Percentiles rank a stretch among this genome's conserved stretches.
Conservation (phyloP, 2,797 vertebrate genomes). For the Picus viridis region DNA sequence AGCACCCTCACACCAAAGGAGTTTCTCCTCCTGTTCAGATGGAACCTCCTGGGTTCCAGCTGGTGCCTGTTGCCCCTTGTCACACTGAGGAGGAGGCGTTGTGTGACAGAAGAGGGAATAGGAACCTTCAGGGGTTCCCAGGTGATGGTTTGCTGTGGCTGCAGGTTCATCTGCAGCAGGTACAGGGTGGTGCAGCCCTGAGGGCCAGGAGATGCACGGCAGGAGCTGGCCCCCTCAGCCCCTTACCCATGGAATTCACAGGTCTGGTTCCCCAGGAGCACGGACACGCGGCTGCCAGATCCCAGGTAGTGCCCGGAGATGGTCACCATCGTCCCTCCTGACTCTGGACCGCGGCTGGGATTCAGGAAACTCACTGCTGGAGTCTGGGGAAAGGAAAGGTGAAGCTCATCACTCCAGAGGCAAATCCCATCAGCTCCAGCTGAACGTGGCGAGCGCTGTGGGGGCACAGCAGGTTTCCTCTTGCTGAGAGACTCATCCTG, state of each 20-base stretch:
- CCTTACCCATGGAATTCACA: constrained; percentile 94
- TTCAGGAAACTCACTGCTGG: constrained; percentile 88
- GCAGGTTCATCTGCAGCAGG: not conserved
- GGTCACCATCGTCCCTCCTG: constrained; percentile 96
- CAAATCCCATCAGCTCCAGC: not conserved
- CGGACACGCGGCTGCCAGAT: constrained; percentile 90
- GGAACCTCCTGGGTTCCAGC: too few relatives aligned
- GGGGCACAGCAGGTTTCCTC: not conserved
- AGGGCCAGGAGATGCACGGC: not conserved
- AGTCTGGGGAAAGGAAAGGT: constrained; percentile 79
- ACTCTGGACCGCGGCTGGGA: constrained; percentile 93
- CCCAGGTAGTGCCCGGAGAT: constrained; percentile 92
- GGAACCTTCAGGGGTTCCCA: not conserved
- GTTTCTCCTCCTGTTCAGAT: too few relatives aligned
- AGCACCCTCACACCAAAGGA: too few relatives aligned
- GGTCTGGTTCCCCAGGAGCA: constrained; percentile 95
- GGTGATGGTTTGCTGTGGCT: not conserved
- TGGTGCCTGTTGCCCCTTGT: too few relatives aligned
- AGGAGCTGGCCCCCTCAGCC: not conserved
- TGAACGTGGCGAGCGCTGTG: accelerated
- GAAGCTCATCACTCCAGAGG: not conserved
- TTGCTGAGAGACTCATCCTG: not conserved
- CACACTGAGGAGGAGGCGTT: not conserved
- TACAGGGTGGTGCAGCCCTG: accelerated
- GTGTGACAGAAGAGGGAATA: not conserved